Evolutionary conservation across 1,140 invertebrate species (phyloP).

Genomic region (Scaptomyza montana): DNA sequence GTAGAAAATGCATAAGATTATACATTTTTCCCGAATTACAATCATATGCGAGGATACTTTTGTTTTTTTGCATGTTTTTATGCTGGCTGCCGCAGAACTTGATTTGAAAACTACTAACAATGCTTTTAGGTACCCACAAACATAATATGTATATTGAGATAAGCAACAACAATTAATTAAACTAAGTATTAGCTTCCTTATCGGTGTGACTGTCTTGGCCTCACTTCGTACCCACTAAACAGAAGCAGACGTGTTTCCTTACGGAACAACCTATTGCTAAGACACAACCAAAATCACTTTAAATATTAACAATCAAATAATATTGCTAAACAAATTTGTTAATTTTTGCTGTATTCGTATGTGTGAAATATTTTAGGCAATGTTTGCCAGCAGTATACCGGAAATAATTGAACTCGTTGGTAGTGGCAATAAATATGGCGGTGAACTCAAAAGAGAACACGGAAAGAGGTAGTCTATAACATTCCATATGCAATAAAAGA

Average conservation of each 20-base stretch:
- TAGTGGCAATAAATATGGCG: constrained; percentile 98
- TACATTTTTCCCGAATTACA: constrained; percentile 6
- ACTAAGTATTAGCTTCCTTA: constrained; percentile 9
- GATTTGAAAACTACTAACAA: constrained; percentile 19
- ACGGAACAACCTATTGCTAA: constrained; percentile 30
- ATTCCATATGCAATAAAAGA: constrained; percentile 50
- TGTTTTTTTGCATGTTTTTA: constrained; percentile 71
- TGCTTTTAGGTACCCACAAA: constrained; percentile 54
- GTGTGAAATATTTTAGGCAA: constrained; percentile 90
- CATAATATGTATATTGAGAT: constrained; percentile 19
- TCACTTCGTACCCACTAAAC: constrained; percentile 36
- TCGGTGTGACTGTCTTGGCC: constrained; percentile 58
- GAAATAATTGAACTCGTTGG: constrained; percentile 99
- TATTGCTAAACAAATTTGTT: constrained; percentile 46
- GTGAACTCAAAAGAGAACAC: constrained; percentile 98
- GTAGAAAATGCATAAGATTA: constrained; percentile 6
- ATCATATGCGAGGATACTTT: not conserved
- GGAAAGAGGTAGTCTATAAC: constrained; percentile 94
- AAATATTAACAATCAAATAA: constrained; percentile 15
- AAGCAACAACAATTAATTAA: not conserved
- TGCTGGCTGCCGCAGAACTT: constrained; percentile 78
- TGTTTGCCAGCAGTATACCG: constrained; percentile 99
- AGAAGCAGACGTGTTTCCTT: constrained; percentile 16
- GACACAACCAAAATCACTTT: constrained; percentile 34
- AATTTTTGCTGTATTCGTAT: constrained; percentile 65